These are phyloP conservation scores for Phocides pigmalion DNA, from an alignment of 1,140 invertebrate genomes.

Conservation along the genomic window DNA sequence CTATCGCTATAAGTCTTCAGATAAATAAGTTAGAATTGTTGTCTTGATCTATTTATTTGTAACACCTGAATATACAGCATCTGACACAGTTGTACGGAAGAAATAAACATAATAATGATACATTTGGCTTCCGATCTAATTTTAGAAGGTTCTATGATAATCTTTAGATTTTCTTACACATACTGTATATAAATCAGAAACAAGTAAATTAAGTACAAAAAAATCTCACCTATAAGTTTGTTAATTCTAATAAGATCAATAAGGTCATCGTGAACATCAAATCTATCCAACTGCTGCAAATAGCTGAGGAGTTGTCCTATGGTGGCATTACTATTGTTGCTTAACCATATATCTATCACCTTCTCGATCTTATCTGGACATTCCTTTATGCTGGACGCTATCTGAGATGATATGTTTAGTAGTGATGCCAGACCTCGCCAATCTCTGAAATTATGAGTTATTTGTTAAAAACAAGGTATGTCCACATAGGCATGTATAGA, in stretches of 20 bases:
- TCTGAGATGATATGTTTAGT: slow-evolving; percentile 76
- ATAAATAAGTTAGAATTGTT: too few relatives aligned
- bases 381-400: slow-evolving; percentile 74
- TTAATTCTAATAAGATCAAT: slow-evolving; percentile 77
- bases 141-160: too few relatives aligned
- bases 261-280: slow-evolving; percentile 87
- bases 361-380: slow-evolving; percentile 81
- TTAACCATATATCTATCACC: slow-evolving; percentile 83
- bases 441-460: slow-evolving; percentile 80
- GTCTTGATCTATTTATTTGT: too few relatives aligned
- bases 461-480: neutral
- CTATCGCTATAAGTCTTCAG: too few relatives aligned
- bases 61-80: too few relatives aligned
- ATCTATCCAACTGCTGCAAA: slow-evolving; percentile 86
- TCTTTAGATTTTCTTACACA: too few relatives aligned
- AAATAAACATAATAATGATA: too few relatives aligned
- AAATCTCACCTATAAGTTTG: slow-evolving; percentile 49
- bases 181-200: too few relatives aligned
- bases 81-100: too few relatives aligned
- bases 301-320: slow-evolving; percentile 81
- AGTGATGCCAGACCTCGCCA: slow-evolving; percentile 88
- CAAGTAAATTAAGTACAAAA: slow-evolving; percentile 1
- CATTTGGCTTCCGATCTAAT: too few relatives aligned
- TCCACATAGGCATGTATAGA: too few relatives aligned
- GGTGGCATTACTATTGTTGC: slow-evolving; percentile 67